Conservation (phyloP, 2,888 invertebrate species). For the Drosophila rubida region DNA sequence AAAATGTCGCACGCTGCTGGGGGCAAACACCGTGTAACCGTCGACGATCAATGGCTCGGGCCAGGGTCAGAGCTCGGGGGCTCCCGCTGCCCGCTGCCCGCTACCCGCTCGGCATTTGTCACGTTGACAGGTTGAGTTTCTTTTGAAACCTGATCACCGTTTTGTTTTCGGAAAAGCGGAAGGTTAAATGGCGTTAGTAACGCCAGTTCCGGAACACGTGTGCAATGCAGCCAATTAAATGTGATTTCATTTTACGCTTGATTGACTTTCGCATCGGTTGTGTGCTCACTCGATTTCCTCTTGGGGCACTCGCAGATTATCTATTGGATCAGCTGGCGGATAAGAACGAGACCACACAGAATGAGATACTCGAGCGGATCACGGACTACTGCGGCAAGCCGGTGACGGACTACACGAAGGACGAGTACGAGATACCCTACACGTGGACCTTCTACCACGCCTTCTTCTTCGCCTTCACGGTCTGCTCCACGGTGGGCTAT, state of each 20-base stretch:
- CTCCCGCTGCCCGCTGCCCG: not conserved
- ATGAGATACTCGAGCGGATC: slow-evolving; percentile 86
- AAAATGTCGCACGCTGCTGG: slow-evolving; percentile 9
- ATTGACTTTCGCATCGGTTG: slow-evolving; percentile 24
- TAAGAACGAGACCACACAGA: slow-evolving; percentile 78
- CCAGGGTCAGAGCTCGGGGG: slow-evolving; percentile 29
- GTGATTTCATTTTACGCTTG: slow-evolving; percentile 62
- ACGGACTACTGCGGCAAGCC: slow-evolving; percentile 91
- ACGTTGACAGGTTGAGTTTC: slow-evolving; percentile 20
- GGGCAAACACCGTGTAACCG: slow-evolving; percentile 14
- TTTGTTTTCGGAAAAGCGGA: slow-evolving; percentile 46
- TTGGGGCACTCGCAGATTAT: slow-evolving; percentile 71
- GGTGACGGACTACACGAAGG: slow-evolving; percentile 88
- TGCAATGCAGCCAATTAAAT: slow-evolving; percentile 58
- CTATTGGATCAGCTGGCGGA: slow-evolving; percentile 77
- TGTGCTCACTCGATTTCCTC: slow-evolving; percentile 1
- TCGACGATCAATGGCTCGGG: slow-evolving; percentile 28
- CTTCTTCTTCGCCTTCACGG: slow-evolving; percentile 95
- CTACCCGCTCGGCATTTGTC: slow-evolving; percentile 4
- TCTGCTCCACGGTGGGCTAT: slow-evolving; percentile 96
- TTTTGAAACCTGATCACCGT: slow-evolving; percentile 14
- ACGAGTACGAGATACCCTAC: slow-evolving; percentile 87
- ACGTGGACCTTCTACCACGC: slow-evolving; percentile 96
- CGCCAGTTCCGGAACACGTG: slow-evolving; percentile 72
- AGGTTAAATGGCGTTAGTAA: slow-evolving; percentile 65